Conservation (phyloP, 53 echinoderm and acorn worm genomes). For the Patiria pectinifera region DNA sequence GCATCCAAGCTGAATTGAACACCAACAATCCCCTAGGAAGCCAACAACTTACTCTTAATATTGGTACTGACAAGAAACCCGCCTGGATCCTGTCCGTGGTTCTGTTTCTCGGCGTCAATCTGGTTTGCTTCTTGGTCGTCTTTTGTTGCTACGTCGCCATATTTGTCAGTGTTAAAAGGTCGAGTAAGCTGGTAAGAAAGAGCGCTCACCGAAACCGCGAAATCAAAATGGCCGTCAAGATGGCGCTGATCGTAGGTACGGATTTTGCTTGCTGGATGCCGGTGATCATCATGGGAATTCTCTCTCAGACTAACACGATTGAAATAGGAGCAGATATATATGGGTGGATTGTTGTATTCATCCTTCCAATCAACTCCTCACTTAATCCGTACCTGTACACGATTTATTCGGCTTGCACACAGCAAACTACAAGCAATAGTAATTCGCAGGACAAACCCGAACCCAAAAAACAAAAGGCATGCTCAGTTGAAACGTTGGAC, state of each 20-base stretch:
- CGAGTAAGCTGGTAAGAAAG: conserved; percentile 21
- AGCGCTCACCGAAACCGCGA: conserved; percentile 10
- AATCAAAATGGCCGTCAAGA: conserved; percentile 32
- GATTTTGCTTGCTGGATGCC: conserved; percentile 83
- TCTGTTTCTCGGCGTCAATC: conserved; percentile 54
- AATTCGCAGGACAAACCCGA: background rate
- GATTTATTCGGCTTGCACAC: background rate
- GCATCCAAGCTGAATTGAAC: background rate
- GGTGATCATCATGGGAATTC: conserved; percentile 73
- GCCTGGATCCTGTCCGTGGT: conserved; percentile 53
- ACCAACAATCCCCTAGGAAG: background rate
- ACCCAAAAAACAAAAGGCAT: too few species aligned
- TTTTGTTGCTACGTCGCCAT: conserved; percentile 39
- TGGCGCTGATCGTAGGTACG: conserved; percentile 71
- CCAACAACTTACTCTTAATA: background rate
- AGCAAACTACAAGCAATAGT: background rate
- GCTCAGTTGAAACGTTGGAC: too few species aligned
- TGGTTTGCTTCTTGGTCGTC: conserved; percentile 48
- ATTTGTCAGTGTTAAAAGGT: conserved; percentile 30
- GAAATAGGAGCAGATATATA: background rate
- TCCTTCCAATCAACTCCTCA: conserved; percentile 8
- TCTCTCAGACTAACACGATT: conserved; percentile 51
- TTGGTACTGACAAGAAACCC: background rate
- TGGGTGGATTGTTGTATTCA: conserved; percentile 3
- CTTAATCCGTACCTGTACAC: conserved; percentile 9